Evolutionary conservation across 2,888 invertebrate species (phyloP), one percentile per base, ranked within the genome.

Genomic region (Cheilosia pagana): DNA sequence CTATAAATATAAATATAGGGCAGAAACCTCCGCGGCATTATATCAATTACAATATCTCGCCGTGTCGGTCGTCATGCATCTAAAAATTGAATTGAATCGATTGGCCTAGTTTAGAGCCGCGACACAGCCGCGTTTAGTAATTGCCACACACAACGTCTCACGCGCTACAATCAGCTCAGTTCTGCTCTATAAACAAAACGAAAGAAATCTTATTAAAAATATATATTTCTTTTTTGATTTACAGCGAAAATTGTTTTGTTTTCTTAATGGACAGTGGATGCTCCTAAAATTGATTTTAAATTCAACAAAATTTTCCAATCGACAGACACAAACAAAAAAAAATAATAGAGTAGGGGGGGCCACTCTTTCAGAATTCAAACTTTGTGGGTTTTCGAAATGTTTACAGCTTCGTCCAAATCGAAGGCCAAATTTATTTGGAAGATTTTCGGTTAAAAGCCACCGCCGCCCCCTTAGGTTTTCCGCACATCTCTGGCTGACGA

Each of bases 21-120:
- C 35, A 28, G n/a, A 35, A 41, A 63, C 62, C 41, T 50, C 50
- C 19, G 31, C 43, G 55, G 50, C 23, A 68, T 68, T 23, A 68
- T 68, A 75, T 68, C 75, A 70, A 68, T 75, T 75, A 68, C 68
- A 75, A 62, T 55, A 68, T 75, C 21, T 25, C 53, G 48, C 59
- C 39, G n/a, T n/a, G n/a, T n/a, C n/a, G n/a, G n/a, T n/a, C n/a
- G 67, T 53, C 60, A 79, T 67, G 59, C 45, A 79, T 74, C 52
- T 57, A 50, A 55, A 59, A 50, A 59, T 53, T 75, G 19, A 72
- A 67, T 53, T 75, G 4, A 81, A 70, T 81, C 68, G 75, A 75
- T 81, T 81, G 79, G 74, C 79, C 79, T 68, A 74, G 39, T 67
- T 79, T 28, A 3, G 2, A 35, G 23, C 35, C 35, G 12, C 35